Base-by-base conservation (phyloP, 2,888 invertebrate genomes). In the Polyommatus icarus region DNA sequence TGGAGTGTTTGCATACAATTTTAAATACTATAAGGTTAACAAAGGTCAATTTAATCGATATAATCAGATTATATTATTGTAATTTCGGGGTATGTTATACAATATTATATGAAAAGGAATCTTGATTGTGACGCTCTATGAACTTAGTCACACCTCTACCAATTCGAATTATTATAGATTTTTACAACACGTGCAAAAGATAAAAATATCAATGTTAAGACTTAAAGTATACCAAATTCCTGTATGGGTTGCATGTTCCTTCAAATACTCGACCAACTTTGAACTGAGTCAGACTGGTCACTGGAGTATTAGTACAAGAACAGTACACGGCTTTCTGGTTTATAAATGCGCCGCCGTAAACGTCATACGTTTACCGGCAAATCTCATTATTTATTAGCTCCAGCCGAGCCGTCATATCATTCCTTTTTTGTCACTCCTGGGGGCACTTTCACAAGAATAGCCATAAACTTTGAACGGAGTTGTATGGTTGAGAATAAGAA, bases 301-400 rank as follows among this genome's bases (percentile, higher is more conserved):
- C 46, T 46, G 3, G 46, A 61, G 12, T 59, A 59, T 61, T 61
- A 24, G 46, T 3, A 61, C 61, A 61, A 61, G 61, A 61, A 24
- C 61, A 61, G 61, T 29, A 24, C 61, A 29, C 24, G 61, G 61
- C 24, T 24, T 61, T 24, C 61, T 61, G 61, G 24, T 61, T 24
- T 61, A 24, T 24, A 5, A 61, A 61, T 15, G 61, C 61, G 61
- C 12, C 24, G 24, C 61, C 61, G 24, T 61, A 61, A 61, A 29
- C 61, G 61, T 61, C 61, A 61, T 12, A 12, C 61, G 24, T 29
- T 61, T 24, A 24, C 61, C 24, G 61, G 61, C 24, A 61, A 61
- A 61, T 61, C 61, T 61, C 61, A 61, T 61, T 61, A 61, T 61
- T 61, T 61, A 61, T 61, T n/a, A 24, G 24, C 24, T 24, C 5